Base-by-base conservation (phyloP, 2,888 invertebrate genomes). In the Dolichopus griseipennis region DNA sequence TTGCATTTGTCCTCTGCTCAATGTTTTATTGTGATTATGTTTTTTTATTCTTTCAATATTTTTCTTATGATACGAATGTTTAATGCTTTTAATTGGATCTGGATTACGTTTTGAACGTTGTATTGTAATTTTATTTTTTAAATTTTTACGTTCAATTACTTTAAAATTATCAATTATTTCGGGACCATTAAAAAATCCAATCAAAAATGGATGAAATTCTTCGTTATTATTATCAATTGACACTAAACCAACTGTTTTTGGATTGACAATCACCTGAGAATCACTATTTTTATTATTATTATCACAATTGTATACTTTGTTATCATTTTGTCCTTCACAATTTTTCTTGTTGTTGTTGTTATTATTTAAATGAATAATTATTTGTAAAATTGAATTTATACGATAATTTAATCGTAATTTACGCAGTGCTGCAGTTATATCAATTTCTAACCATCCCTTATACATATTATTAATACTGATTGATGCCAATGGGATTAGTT, bases 151-250 rank as follows among this genome's bases (percentile, higher is more conserved):
- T 66, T 68, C 66, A 61, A 68, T 70, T 34, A 18, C n/a, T 18
- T 64, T 10, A 74, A 85, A 84, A 78, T 81, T 84, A 27, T 85
- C 87, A 78, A 86, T 86, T 85, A 73, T 87, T 82, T 73, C 87
- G 81, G 69, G 87, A 82, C 71, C 89, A 80, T 90, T 91, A 76
- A 93, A 87, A 79, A 93, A 97, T 0, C 92, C 94, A 1, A 95
- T 94, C 83, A 97, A 86, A 78, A 96, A 96, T 0, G 96, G 94
- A 77, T 94, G 92, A 73, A 89, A 88, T 72, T 91, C 92, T 72
- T 90, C 89, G 68, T 86, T 83, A 8, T 89, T 68, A 65, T 71
- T 70, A 1, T 72, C 70, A 9, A 90, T 72, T 87, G 86, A 12
- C 15, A 92, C 86, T 61, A 95, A 79, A 1, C 95, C 95, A 66